Base-by-base conservation (phyloP, 2,888 invertebrate genomes). In the Caenorhabditis wallacei region DNA sequence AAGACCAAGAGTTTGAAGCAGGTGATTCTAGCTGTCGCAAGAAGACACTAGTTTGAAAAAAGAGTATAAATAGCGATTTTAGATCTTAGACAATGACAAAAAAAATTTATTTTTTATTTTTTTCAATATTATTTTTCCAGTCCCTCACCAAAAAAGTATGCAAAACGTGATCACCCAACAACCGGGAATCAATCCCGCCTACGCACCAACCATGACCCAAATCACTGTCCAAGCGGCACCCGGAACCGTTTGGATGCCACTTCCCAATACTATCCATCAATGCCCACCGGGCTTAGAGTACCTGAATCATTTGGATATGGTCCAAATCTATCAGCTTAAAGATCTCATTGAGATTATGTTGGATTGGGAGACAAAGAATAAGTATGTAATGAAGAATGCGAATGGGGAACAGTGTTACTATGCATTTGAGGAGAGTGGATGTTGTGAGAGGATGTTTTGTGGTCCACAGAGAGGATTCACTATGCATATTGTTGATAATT, bases 401-500 rank as follows among this genome's bases (percentile, higher is more conserved):
- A 80, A 80, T 43, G 88, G 86, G 5, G 85, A 88, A 18, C 72
- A 76, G 76, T 76, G 76, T 56, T 89, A 87, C 66, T 88, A 85
- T 79, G 90, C 92, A 8, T 85, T 87, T 56, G 91, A 90, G 53
- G 93, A 93, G 81, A 92, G 92, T 7, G 92, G 91, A 26, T 85
- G 88, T 37, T 93, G 92, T 81, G 85, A 85, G 68, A 85, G 93
- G 16, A 90, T 92, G 80, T 93, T 92, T 80, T 93, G 93, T 88
- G 92, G 92, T 1, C 83, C 92, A 3, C 80, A 88, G 18, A 85
- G 93, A 71, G 92, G 92, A 8, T 93, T 93, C 81, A 84, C 88
- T 35, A 92, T 93, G 78, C 93, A 93, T 85, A 91, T 93, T 30
- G 92, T 92, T 53, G 93, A 93, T 82, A 93, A 92, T 54, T 86